Evolutionary conservation across 2,888 invertebrate species (phyloP), one percentile per base, ranked within the genome.

Genomic region (Amiota minor): DNA sequence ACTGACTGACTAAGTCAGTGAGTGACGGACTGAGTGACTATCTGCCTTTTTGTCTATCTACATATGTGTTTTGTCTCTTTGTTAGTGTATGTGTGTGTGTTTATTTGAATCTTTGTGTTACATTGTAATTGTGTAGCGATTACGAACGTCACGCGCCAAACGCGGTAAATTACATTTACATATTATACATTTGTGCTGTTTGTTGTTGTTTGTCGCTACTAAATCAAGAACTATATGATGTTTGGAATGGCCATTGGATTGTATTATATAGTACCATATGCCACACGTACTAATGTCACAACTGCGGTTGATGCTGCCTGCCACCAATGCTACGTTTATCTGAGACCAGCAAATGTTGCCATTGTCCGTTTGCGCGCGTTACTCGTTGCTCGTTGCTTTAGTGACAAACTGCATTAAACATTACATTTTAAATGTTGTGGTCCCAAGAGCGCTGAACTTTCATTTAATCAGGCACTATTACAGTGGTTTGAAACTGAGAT

Each of bases 161-260:
- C 84, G 86, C 85, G 80, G 82, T 87, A 84, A 86, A 86, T 87
- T 87, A 81, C 86, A 86, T 82, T 85, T 86, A 80, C 80, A 86
- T 86, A 82, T 82, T 85, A 79, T 77, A 79, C 83, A 77, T 67
- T 68, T 56, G 82, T 76, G 77, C 16, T 9, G 47, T 18, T 49
- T 59, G 20, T 46, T 18, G 77, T n/a, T 9, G 47, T 18, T 49
- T 59, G 20, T 46, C 16, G 56, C 20, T 12, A 53, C 18, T 20
- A 20, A 68, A 9, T 67, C 9, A 35, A 45, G 65, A 56, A 46
- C 10, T 10, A 6, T 35, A 35, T 35, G 35, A 6, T 35, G 35
- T 35, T 35, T 35, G 35, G 35, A 14, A 18, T 20, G n/a, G 45
- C 14, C 61, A 16, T 56, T 47, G 47, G 68, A 4, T 14, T 55